Conservation (phyloP, 2,888 invertebrate genomes). For the Leucania comma region DNA sequence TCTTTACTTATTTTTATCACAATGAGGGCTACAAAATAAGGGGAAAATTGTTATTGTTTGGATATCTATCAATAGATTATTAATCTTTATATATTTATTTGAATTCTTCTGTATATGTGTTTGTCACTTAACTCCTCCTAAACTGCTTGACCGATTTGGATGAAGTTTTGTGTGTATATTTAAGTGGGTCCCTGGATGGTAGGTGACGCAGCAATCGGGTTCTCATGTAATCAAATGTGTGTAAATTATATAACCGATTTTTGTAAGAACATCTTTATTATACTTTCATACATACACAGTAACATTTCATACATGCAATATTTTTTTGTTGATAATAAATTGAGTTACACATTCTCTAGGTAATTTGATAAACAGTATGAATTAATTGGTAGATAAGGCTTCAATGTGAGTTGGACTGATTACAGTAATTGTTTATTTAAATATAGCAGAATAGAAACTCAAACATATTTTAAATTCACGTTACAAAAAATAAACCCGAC, state of each 20-base stretch:
- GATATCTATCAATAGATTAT: background rate
- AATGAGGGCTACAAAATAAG: background rate
- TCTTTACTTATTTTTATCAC: background rate
- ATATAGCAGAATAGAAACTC: slow-evolving; percentile 11
- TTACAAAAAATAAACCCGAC: slow-evolving; percentile 40
- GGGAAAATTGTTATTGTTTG: background rate
- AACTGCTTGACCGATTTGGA: too few relatives aligned
- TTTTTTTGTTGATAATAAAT: slow-evolving; percentile 36
- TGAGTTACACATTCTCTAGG: slow-evolving; percentile 26
- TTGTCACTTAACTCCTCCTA: too few relatives aligned
- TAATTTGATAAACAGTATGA: slow-evolving; percentile 42
- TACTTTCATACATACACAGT: slow-evolving; percentile 39
- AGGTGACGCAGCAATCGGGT: too few relatives aligned
- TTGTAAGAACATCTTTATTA: slow-evolving; percentile 51
- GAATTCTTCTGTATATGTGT: background rate
- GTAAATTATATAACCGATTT: slow-evolving; percentile 7
- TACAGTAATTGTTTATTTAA: slow-evolving; percentile 38
- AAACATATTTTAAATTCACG: slow-evolving; percentile 26
- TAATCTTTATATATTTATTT: background rate
- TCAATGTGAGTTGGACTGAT: slow-evolving; percentile 42
- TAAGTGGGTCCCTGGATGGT: too few relatives aligned
- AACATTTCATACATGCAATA: slow-evolving; percentile 47
- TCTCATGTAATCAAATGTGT: too few relatives aligned
- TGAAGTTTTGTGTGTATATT: too few relatives aligned
- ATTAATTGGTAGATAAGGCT: slow-evolving; percentile 59